phyloP scores from a whole-genome alignment of 2,113 vertebrate species.

The Etheostoma cragini region DNA sequence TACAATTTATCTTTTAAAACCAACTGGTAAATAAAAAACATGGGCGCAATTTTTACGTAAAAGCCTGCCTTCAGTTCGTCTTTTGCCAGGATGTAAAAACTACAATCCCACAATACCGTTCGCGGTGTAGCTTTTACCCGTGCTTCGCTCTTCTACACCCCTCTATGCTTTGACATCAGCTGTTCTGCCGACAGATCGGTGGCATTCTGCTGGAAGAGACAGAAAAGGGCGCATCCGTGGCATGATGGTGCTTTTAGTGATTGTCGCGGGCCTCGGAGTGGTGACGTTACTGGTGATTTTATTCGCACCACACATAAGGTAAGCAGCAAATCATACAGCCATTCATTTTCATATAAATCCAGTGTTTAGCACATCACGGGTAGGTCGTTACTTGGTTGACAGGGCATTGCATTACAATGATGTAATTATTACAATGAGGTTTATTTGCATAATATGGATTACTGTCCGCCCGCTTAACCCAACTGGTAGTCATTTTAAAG shows the following conservation, averaged over 20 bases:
- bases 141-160: neutral
- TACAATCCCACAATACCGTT: slow-evolving; percentile 81
- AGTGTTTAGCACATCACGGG: slow-evolving; percentile 5
- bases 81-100: slow-evolving; percentile 39
- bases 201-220: slow-evolving; percentile 35
- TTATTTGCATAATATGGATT: neutral
- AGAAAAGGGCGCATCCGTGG: slow-evolving; percentile 23
- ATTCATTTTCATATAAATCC: neutral
- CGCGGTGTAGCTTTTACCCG: slow-evolving; percentile 6
- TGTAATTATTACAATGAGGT: slow-evolving; percentile 8
- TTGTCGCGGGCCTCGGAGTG: slow-evolving; percentile 78
- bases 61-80: neutral
- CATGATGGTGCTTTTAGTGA: slow-evolving; percentile 72
- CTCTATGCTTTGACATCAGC: slow-evolving; percentile 70
- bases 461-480: neutral
- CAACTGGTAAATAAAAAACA: neutral
- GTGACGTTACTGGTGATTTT: slow-evolving; percentile 81
- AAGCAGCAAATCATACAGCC: slow-evolving; percentile 34
- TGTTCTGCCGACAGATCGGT: slow-evolving; percentile 63
- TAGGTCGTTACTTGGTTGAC: slow-evolving; percentile 35
- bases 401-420: slow-evolving; percentile 27
- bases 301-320: slow-evolving; percentile 88
- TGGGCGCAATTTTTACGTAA: neutral
- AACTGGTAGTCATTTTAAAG: neutral
- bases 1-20: neutral